These are phyloP conservation scores for Takifugu bimaculatus DNA, from an alignment of 2,113 vertebrate genomes.

Conservation along the genomic window DNA sequence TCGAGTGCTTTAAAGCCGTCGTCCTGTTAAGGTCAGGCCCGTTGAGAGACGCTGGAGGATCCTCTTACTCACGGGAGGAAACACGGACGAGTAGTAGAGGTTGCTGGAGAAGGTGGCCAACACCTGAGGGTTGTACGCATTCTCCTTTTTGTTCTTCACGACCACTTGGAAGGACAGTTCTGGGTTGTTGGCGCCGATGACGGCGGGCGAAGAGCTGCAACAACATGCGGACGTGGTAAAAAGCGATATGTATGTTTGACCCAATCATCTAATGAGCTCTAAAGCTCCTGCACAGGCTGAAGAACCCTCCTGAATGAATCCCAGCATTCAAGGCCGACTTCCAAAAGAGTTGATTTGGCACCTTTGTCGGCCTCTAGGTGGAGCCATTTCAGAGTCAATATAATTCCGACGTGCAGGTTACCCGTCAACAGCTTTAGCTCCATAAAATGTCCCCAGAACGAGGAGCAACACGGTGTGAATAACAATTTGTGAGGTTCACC, in stretches of 20 bases:
- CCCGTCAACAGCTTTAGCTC: no score
- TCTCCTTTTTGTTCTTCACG: slow-evolving; percentile 83
- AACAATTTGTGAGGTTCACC: slow-evolving; percentile 60
- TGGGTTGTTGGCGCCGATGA: slow-evolving; percentile 80
- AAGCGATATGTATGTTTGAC: neutral
- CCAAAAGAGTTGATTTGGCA: slow-evolving; percentile 11
- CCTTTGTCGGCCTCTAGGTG: no score
- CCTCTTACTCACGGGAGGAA: slow-evolving; percentile 72
- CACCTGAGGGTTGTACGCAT: slow-evolving; percentile 85
- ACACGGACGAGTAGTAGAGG: slow-evolving; percentile 83
- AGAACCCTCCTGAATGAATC: slow-evolving; percentile 7
- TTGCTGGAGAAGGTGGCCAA: slow-evolving; percentile 78
- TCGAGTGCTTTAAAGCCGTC: neutral
- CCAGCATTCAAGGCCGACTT: slow-evolving; percentile 9
- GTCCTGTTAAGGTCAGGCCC: neutral
- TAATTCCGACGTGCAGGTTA: neutral
- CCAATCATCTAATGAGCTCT: slow-evolving; percentile 27
- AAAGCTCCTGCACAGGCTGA: slow-evolving; percentile 6
- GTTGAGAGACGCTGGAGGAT: neutral
- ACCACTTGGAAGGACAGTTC: slow-evolving; percentile 77
- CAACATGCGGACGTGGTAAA: slow-evolving; percentile 17
- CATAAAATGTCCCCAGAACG: no score
- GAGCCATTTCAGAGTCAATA: no score
- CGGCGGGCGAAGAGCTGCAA: slow-evolving; percentile 74
- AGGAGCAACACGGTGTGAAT: no score